Evolutionary conservation across 2,113 vertebrate genomes (phyloP).

Genomic region (Vulpes lagopus): DNA sequence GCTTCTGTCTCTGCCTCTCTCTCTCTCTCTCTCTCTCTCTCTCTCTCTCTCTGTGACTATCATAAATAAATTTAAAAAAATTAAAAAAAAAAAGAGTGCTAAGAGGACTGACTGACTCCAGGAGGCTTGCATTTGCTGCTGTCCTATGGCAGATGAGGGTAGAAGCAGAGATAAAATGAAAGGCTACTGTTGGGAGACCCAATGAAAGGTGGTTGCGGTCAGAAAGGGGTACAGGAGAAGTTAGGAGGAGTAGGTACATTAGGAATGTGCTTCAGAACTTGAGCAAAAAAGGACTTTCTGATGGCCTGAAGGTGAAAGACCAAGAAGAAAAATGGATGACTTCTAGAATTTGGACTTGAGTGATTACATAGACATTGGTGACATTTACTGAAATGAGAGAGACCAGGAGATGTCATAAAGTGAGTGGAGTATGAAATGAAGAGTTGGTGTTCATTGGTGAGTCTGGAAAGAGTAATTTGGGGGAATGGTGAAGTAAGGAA

Average conservation of each 20-base stretch:
- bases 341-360: not conserved
- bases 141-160: accelerated
- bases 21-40: too few relatives aligned
- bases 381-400: not conserved
- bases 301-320: not conserved
- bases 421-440: not conserved
- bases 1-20: too few relatives aligned
- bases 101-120: too few relatives aligned
- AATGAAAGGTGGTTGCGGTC: not conserved
- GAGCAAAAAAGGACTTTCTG: not conserved
- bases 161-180: not conserved
- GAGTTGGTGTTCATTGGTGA: not conserved
- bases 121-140: too few relatives aligned
- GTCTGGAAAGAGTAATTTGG: not conserved
- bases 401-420: not conserved
- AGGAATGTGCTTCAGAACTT: not conserved
- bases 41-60: too few relatives aligned
- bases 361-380: not conserved
- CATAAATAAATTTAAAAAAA: too few relatives aligned
- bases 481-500: not conserved
- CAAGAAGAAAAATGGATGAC: not conserved
- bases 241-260: not conserved
- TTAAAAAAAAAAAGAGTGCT: too few relatives aligned
- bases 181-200: not conserved
- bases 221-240: not conserved